Evolutionary conservation across 2,888 invertebrate species (phyloP).

Genomic region (Lissocephala sabroskyi): DNA sequence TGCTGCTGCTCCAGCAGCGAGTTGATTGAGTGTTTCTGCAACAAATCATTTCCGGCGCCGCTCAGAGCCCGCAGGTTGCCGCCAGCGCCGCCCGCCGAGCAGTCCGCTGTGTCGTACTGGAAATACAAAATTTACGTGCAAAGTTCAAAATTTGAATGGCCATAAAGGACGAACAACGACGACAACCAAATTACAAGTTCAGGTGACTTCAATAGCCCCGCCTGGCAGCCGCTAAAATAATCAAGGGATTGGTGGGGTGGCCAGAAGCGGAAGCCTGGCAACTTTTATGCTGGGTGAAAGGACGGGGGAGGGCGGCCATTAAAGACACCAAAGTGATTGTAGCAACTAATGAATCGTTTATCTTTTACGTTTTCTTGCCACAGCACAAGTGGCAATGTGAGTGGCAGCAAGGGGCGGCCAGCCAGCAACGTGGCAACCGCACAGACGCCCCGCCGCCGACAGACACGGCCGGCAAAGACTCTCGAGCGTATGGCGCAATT

Average conservation of each 20-base stretch:
- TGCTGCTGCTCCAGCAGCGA: slow-evolving; percentile 72
- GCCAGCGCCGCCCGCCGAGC: slow-evolving; percentile 19
- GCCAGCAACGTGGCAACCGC: background rate
- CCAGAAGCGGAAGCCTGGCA: too few relatives aligned
- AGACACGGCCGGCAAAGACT: slow-evolving; percentile 14
- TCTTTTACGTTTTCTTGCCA: slow-evolving; percentile 61
- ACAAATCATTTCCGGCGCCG: slow-evolving; percentile 70
- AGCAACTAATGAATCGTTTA: slow-evolving; percentile 66
- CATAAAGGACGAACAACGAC: slow-evolving; percentile 33
- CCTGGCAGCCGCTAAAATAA: background rate
- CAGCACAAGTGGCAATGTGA: slow-evolving; percentile 30
- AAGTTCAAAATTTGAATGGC: slow-evolving; percentile 25
- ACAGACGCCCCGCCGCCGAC: background rate
- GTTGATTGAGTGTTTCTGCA: slow-evolving; percentile 75
- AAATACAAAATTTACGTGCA: slow-evolving; percentile 16
- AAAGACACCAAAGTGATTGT: slow-evolving; percentile 25
- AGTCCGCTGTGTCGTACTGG: slow-evolving; percentile 58
- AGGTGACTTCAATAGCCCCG: background rate
- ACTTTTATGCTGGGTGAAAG: too few relatives aligned
- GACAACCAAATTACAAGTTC: slow-evolving; percentile 20
- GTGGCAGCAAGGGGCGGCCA: too few relatives aligned
- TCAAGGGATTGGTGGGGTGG: too few relatives aligned
- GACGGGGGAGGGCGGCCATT: slow-evolving; percentile 14
- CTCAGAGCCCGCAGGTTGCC: slow-evolving; percentile 56
- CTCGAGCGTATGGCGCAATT: slow-evolving; percentile 69